phyloP scores from a whole-genome alignment of 2,797 vertebrate species.

The Enoplosus armatus region DNA sequence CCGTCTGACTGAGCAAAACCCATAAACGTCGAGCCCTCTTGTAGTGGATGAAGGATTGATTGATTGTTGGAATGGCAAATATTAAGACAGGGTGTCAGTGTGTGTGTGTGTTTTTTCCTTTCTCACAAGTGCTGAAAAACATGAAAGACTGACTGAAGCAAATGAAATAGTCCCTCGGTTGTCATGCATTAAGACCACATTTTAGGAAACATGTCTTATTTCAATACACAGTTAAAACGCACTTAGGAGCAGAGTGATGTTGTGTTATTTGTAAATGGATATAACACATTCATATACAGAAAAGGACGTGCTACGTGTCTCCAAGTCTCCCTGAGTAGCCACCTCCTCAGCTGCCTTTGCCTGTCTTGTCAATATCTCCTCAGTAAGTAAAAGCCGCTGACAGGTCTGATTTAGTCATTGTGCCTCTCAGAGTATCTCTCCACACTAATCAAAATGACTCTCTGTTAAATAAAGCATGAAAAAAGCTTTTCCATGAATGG shows the following conservation, averaged over 20 bases:
- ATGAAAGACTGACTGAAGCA: neutral
- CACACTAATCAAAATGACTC: conserved; percentile 98
- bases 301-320: conserved; percentile 10
- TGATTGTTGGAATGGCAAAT: conserved; percentile 89
- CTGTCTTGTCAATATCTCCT: conserved; percentile 85
- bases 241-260: neutral
- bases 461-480: conserved; percentile 99
- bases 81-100: conserved; percentile 84
- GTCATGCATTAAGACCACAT: neutral
- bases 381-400: conserved; percentile 88
- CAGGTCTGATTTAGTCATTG: conserved; percentile 93
- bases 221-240: neutral
- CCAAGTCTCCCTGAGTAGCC: conserved; percentile 25
- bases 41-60: conserved; percentile 91
- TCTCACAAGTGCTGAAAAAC: conserved; percentile 35
- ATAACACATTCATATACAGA: neutral
- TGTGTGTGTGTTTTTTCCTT: conserved; percentile 45
- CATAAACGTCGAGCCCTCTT: conserved; percentile 90
- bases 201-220: conserved; percentile 4
- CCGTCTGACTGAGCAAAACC: conserved; percentile 91
- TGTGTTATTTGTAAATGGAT: conserved; percentile 9
- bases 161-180: neutral
- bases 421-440: conserved; percentile 94
- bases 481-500: conserved; percentile 95
- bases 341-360: conserved; percentile 50